Conservation (phyloP, 2,888 invertebrate species). For the Sepiola atlantica region DNA sequence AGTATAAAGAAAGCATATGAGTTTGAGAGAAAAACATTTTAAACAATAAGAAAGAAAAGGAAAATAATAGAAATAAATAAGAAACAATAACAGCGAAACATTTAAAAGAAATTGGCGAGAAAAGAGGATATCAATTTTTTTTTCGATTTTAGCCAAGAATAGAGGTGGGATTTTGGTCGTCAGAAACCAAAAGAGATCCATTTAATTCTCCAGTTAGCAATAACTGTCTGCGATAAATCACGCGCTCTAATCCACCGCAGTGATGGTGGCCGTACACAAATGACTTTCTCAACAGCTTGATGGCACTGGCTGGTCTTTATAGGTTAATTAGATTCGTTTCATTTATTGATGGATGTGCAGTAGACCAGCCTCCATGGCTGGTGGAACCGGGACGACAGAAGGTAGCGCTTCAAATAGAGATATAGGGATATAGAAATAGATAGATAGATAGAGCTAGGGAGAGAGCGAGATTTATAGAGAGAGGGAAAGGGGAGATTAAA, state of each 20-base stretch:
- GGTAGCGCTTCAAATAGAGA: too few relatives aligned
- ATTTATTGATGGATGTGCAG: not conserved
- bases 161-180: not conserved
- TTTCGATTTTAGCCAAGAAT: not conserved
- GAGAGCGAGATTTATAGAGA: too few relatives aligned
- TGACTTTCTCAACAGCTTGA: constrained; percentile 3
- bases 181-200: not conserved
- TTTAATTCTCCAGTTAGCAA: not conserved
- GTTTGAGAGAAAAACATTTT: not conserved
- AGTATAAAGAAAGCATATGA: not conserved
- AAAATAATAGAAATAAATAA: not conserved
- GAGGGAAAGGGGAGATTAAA: too few relatives aligned
- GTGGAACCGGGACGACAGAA: not conserved
- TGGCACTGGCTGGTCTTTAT: not conserved
- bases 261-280: not conserved
- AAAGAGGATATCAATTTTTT: not conserved
- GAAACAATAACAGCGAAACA: not conserved
- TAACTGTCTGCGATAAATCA: constrained; percentile 21
- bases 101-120: not conserved
- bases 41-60: not conserved
- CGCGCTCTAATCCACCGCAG: not conserved
- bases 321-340: constrained; percentile 13
- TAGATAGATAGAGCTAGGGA: too few relatives aligned
- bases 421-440: too few relatives aligned
- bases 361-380: not conserved